Evolutionary conservation across 1,140 invertebrate genomes (phyloP).

Genomic region (Leptinotarsa texana): DNA sequence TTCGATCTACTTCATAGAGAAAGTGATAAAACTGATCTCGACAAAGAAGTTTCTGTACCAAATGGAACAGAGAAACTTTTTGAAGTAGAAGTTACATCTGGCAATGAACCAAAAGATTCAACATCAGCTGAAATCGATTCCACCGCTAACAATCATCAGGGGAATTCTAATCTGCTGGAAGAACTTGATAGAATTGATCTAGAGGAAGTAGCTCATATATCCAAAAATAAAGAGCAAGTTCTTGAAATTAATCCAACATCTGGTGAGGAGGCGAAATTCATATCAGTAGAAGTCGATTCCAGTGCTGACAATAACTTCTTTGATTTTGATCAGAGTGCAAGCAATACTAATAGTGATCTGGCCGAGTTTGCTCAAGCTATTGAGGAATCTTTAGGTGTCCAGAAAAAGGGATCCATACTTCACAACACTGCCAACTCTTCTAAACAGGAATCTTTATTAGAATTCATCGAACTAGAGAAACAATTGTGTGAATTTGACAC

Average conservation of each 20-base stretch:
- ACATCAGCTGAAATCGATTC: neutral
- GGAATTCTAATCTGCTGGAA: too few species aligned
- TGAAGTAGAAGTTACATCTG: neutral
- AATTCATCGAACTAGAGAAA: slow-evolving; percentile 1
- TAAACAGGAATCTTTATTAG: neutral
- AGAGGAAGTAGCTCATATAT: too few species aligned
- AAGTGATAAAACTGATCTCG: neutral
- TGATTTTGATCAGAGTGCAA: too few species aligned
- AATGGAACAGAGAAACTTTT: neutral
- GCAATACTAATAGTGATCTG: neutral
- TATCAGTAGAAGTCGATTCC: too few species aligned
- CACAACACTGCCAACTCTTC: neutral
- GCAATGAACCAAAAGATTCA: neutral
- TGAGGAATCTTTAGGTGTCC: neutral
- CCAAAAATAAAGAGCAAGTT: too few species aligned
- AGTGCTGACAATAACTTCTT: too few species aligned
- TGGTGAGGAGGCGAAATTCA: too few species aligned
- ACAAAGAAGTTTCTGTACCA: neutral
- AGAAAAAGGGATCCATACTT: neutral
- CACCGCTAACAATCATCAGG: too few species aligned
- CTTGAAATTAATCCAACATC: too few species aligned
- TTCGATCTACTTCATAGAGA: neutral
- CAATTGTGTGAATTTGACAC: neutral
- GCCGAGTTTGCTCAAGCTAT: neutral
- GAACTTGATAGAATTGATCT: too few species aligned